A percentile compares a stretch with the other conserved stretches of the same genome.
These are phyloP conservation scores for Subacronicta megacephala DNA, from an alignment of 2,888 invertebrate genomes.

Conservation along the genomic window DNA sequence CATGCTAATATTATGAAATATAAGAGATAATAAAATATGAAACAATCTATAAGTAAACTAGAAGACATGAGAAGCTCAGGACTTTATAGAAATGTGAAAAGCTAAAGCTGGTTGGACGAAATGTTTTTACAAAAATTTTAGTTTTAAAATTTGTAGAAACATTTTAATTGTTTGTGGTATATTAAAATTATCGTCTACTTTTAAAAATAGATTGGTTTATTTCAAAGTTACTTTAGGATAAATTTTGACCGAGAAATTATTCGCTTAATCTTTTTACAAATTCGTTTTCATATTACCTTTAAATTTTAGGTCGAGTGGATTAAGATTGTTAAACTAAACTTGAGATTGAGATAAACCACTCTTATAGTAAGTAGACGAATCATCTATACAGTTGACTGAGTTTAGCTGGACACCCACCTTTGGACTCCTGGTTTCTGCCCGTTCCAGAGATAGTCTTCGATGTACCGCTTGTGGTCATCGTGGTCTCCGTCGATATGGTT, in stretches of 20 bases:
- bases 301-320: no score
- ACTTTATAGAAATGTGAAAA: slow-evolving; percentile 69
- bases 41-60: slow-evolving; percentile 82
- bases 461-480: slow-evolving; percentile 83
- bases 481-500: slow-evolving; percentile 90
- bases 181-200: slow-evolving; percentile 25
- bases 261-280: no score
- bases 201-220: slow-evolving; percentile 39
- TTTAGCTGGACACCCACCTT: slow-evolving; percentile 68
- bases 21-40: slow-evolving; percentile 65
- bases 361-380: slow-evolving; percentile 17
- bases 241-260: neutral
- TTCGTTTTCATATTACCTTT: no score
- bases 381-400: slow-evolving; percentile 8
- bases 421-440: slow-evolving; percentile 86
- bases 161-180: slow-evolving; percentile 44
- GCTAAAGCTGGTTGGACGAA: slow-evolving; percentile 69
- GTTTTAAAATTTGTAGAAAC: slow-evolving; percentile 43
- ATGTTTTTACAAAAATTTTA: slow-evolving; percentile 57
- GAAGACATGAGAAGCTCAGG: slow-evolving; percentile 70
- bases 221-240: neutral
- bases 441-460: slow-evolving; percentile 87
- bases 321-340: no score
- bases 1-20: slow-evolving; percentile 62
- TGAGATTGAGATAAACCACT: slow-evolving; percentile 36